phyloP scores from a whole-genome alignment of 2,888 invertebrate genomes.

The Callimorpha dominula region DNA sequence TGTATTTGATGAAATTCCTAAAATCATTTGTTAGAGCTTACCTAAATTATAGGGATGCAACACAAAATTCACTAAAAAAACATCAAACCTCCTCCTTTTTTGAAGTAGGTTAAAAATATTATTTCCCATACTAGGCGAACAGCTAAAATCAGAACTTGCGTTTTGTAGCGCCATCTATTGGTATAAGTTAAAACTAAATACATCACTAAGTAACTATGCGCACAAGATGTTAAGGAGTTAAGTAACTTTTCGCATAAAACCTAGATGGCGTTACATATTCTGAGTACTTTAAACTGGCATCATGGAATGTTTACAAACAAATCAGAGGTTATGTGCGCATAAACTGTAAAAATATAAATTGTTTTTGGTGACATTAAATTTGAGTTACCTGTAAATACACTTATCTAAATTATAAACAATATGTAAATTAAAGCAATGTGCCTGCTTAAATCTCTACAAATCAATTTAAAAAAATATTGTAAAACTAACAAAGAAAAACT shows the following conservation, averaged over 20 bases:
- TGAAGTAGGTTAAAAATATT: no score
- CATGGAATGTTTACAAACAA: conserved; percentile 47
- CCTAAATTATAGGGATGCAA: neutral
- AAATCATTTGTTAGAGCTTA: neutral
- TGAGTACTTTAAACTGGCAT: conserved; percentile 2
- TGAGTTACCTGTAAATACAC: neutral
- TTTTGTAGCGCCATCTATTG: conserved; percentile 15
- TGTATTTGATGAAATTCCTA: neutral
- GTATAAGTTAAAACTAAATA: neutral
- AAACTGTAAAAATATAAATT: neutral
- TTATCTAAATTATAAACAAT: neutral
- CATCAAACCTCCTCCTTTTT: no score
- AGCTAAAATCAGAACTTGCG: neutral
- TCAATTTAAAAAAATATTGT: neutral
- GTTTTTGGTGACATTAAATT: neutral
- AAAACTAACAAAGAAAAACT: conserved; percentile 10
- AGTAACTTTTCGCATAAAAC: neutral
- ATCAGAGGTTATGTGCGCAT: conserved; percentile 23
- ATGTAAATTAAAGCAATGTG: neutral
- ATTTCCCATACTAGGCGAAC: no score
- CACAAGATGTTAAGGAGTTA: neutral
- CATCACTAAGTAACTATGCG: neutral
- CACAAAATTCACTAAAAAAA: neutral
- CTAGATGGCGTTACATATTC: conserved; percentile 22
- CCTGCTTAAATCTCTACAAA: neutral